Evolutionary conservation across 2,888 invertebrate genomes (phyloP).

Genomic region (Noctua fimbriata): DNA sequence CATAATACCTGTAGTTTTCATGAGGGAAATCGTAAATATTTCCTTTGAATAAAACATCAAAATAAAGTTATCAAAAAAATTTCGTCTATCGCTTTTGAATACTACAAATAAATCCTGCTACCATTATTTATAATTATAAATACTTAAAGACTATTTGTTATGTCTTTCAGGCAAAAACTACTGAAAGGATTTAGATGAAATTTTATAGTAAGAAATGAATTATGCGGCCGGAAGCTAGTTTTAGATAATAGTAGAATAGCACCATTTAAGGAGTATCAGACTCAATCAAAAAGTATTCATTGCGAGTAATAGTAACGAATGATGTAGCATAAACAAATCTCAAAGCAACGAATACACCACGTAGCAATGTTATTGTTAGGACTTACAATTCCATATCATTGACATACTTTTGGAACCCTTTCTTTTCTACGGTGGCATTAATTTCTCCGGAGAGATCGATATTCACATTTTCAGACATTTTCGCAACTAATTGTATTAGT

Average conservation of each 20-base stretch:
- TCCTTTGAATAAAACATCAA: neutral
- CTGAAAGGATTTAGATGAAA: neutral
- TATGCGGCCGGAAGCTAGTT: neutral
- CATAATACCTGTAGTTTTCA: neutral
- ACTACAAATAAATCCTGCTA: neutral
- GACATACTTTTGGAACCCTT: constrained; percentile 89
- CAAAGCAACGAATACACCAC: constrained; percentile 72
- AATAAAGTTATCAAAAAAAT: constrained; percentile 1
- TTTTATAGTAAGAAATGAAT: neutral
- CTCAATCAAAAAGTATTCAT: constrained; percentile 14
- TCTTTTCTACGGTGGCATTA: constrained; percentile 84
- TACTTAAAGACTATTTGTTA: no score
- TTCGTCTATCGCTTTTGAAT: neutral
- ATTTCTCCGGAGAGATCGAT: constrained; percentile 89
- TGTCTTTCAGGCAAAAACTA: neutral
- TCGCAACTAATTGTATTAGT: constrained; percentile 35
- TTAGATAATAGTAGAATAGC: constrained; percentile 3
- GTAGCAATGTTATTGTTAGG: constrained; percentile 74
- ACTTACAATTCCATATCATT: constrained; percentile 89
- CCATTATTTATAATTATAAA: no score
- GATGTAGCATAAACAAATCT: constrained; percentile 52
- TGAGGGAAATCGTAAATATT: neutral
- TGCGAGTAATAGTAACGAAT: constrained; percentile 51
- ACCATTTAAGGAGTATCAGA: neutral
- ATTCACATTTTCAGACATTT: constrained; percentile 87